Evolutionary conservation across 2,888 invertebrate species (phyloP).

Genomic region (Oxyscelio sp.): DNA sequence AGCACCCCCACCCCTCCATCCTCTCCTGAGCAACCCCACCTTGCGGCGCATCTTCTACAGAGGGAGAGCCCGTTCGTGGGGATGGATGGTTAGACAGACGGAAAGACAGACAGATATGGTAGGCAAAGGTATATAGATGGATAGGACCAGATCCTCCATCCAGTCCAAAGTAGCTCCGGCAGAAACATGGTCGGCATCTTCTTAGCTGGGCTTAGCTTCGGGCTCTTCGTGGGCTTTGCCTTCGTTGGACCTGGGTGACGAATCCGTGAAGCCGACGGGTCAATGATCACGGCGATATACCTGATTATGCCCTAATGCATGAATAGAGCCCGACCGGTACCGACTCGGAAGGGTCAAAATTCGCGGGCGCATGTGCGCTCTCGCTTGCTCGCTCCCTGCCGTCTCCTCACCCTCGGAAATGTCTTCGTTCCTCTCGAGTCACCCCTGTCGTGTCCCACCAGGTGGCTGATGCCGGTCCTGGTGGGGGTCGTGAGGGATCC

Average conservation of each 20-base stretch:
- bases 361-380: slow-evolving; percentile 56
- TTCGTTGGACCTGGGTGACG: background rate
- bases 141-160: slow-evolving; percentile 67
- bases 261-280: slow-evolving; percentile 9
- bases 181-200: slow-evolving; percentile 36
- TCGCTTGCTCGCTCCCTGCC: slow-evolving; percentile 18
- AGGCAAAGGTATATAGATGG: slow-evolving; percentile 24
- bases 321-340: slow-evolving; percentile 49
- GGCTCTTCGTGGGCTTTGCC: background rate
- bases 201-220: background rate
- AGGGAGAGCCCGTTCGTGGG: slow-evolving; percentile 79
- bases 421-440: slow-evolving; percentile 78
- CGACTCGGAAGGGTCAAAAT: slow-evolving; percentile 60
- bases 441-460: slow-evolving; percentile 82
- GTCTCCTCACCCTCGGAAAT: slow-evolving; percentile 77
- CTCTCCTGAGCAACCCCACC: slow-evolving; percentile 83
- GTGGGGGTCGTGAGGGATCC: slow-evolving; percentile 84
- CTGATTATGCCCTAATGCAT: slow-evolving; percentile 50
- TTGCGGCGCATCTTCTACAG: slow-evolving; percentile 79
- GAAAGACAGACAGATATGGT: slow-evolving; percentile 54
- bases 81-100: slow-evolving; percentile 75
- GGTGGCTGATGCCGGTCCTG: slow-evolving; percentile 57
- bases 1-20: slow-evolving; percentile 87
- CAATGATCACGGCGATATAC: slow-evolving; percentile 51
- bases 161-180: background rate